Evolutionary conservation across 2,797 vertebrate genomes (phyloP).

Genomic region (Poeciliopsis infans): DNA sequence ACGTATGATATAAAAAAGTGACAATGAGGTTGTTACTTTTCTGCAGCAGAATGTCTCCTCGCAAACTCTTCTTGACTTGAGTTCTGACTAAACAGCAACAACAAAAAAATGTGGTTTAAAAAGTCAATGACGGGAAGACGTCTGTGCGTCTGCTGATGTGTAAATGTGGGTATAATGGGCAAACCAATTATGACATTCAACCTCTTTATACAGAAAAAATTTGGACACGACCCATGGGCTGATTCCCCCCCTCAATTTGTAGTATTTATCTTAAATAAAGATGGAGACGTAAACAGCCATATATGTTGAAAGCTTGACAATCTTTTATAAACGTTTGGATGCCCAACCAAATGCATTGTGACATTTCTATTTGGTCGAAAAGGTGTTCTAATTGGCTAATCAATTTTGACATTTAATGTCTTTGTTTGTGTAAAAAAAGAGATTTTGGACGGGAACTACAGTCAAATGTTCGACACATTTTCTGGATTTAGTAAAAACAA

Average conservation of each 20-base stretch:
- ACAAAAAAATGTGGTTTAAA: neutral
- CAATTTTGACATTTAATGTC: neutral
- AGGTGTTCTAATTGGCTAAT: neutral
- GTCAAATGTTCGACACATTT: neutral
- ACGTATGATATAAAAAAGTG: neutral
- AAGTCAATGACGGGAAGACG: neutral
- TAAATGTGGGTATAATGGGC: neutral
- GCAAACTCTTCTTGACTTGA: neutral
- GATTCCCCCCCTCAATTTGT: neutral
- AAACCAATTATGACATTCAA: neutral
- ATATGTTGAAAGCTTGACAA: neutral
- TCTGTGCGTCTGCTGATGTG: neutral
- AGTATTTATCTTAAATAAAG: neutral
- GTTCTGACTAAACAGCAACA: neutral
- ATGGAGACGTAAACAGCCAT: neutral
- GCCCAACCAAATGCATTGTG: neutral
- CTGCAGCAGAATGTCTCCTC: neutral
- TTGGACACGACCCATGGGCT: neutral
- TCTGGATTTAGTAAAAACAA: neutral
- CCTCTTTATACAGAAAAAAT: neutral
- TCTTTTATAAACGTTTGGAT: neutral
- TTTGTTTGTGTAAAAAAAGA: too few relatives aligned
- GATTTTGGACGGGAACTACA: constrained; percentile 5
- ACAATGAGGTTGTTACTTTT: neutral
- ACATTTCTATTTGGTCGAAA: neutral